These are phyloP conservation scores for Platycercus adscitus DNA, from an alignment of 2,113 vertebrate species.

Conservation along the genomic window DNA sequence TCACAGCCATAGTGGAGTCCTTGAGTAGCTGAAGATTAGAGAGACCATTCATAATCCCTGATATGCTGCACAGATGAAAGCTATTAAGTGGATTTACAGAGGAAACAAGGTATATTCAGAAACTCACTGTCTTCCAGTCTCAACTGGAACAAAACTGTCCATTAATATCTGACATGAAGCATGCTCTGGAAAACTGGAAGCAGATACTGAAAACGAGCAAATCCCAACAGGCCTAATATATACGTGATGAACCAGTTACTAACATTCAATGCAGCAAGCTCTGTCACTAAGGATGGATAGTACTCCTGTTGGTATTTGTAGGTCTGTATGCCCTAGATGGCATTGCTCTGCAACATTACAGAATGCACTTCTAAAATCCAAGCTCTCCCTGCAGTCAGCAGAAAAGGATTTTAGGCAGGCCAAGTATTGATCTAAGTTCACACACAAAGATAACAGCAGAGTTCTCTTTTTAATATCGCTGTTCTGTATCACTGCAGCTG, in stretches of 20 bases:
- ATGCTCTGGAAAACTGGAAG: background rate
- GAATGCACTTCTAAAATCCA: background rate
- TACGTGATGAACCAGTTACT: background rate
- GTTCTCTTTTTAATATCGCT: background rate
- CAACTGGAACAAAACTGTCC: background rate
- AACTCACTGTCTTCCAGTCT: background rate
- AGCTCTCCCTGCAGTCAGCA: background rate
- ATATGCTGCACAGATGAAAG: background rate
- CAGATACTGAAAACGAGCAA: background rate
- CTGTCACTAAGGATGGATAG: background rate
- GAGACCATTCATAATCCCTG: background rate
- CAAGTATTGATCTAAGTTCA: background rate
- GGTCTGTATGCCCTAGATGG: background rate
- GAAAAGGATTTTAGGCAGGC: constrained; percentile 12
- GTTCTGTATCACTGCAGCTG: background rate
- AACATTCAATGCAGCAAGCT: background rate
- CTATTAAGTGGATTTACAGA: background rate
- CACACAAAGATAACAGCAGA: background rate
- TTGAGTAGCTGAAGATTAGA: background rate
- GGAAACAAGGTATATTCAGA: background rate
- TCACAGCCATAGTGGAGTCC: background rate
- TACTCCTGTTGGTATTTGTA: background rate
- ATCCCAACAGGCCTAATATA: background rate
- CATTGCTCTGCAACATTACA: constrained; percentile 22
- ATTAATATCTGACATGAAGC: background rate